phyloP scores from a whole-genome alignment of 2,113 vertebrate genomes.

The Amphilophus citrinellus region DNA sequence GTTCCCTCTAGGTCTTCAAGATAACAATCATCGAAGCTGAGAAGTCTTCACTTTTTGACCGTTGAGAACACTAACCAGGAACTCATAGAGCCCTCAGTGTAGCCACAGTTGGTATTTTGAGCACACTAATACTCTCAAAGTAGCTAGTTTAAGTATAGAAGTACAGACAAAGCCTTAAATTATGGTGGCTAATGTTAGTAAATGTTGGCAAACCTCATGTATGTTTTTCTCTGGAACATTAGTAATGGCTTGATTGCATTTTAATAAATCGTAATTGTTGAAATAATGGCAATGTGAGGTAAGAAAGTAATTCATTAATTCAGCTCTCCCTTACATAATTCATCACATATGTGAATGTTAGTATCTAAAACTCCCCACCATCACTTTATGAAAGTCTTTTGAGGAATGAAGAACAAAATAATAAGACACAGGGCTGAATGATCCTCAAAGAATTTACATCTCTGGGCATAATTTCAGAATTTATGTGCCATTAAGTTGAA shows the following conservation, averaged over 20 bases:
- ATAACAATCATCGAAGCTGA: too few relatives aligned
- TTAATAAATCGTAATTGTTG: background rate
- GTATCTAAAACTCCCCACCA: background rate
- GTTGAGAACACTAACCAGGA: background rate
- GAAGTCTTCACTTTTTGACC: background rate
- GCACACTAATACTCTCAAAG: background rate
- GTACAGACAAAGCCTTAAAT: background rate
- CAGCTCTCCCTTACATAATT: background rate
- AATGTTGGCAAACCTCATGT: background rate
- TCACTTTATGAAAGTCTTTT: background rate
- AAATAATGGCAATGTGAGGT: rapidly evolving
- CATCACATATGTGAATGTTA: background rate
- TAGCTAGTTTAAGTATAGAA: background rate
- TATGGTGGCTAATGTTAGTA: background rate
- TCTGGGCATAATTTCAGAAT: constrained; percentile 14
- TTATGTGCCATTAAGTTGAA: constrained; percentile 14
- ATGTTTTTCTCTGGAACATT: background rate
- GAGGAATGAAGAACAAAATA: background rate
- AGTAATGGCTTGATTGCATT: background rate
- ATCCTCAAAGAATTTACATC: constrained; percentile 11
- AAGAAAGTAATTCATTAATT: background rate
- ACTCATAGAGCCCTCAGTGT: background rate
- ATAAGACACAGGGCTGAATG: background rate
- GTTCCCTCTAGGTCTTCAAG: too few relatives aligned
- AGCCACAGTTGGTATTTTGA: background rate